Conservation (phyloP, 2,888 invertebrate species). For the Sminthurides aquaticus region DNA sequence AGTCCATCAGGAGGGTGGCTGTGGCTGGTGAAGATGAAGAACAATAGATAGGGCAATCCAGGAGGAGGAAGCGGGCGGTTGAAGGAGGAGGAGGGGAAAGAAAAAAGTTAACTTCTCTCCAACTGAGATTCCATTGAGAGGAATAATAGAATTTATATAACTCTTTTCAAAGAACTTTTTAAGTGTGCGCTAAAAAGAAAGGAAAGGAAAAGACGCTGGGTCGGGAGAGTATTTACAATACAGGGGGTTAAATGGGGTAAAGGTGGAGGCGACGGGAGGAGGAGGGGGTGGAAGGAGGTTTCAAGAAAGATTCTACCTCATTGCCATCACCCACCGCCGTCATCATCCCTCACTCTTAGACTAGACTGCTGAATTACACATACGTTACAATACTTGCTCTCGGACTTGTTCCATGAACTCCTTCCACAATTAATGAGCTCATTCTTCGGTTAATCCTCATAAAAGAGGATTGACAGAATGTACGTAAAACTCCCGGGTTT, state of each 20-base stretch:
- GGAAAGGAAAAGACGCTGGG: not conserved
- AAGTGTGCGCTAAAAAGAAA: not conserved
- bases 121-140: not conserved
- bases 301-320: not conserved
- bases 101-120: not conserved
- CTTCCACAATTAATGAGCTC: slow-evolving; percentile 22
- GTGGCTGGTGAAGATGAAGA: not conserved
- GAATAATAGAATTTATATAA: not conserved
- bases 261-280: too few relatives aligned
- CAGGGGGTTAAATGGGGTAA: too few relatives aligned
- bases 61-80: too few relatives aligned
- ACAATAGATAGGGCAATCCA: not conserved
- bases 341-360: not conserved
- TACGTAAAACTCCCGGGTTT: not conserved
- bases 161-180: not conserved
- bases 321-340: not conserved
- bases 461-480: not conserved
- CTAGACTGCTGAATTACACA: not conserved
- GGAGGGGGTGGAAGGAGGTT: not conserved
- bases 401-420: not conserved
- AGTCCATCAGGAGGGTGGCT: not conserved
- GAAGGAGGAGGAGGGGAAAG: too few relatives aligned
- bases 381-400: not conserved
- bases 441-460: slow-evolving; percentile 12
- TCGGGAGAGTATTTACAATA: not conserved